phyloP scores from a whole-genome alignment of 2,888 invertebrate genomes.

The Cerceris ruficornis region DNA sequence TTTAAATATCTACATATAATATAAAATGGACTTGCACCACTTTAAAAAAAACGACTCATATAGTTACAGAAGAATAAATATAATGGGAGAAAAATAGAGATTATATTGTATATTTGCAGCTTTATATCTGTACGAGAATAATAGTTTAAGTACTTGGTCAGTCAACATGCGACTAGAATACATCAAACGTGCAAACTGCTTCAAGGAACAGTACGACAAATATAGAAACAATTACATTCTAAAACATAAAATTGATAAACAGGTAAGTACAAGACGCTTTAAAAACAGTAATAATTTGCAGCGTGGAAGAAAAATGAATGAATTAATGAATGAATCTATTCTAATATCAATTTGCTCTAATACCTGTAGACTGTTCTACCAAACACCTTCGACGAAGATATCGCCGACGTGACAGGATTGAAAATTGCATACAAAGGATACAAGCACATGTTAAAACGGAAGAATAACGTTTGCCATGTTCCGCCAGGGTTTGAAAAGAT shows the following conservation, averaged over 20 bases:
- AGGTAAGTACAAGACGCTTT: not conserved
- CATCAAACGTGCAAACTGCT: not conserved
- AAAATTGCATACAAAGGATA: not conserved
- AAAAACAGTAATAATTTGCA: not conserved
- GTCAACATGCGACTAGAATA: not conserved
- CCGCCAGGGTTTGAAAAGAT: not conserved
- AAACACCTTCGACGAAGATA: not conserved
- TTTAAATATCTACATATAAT: too few species aligned
- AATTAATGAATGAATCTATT: not conserved
- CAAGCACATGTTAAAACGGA: not conserved
- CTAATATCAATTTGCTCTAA: too few species aligned
- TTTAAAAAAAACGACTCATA: too few species aligned
- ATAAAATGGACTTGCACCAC: too few species aligned
- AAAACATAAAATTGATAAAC: not conserved
- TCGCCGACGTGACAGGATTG: not conserved
- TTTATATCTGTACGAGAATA: not conserved
- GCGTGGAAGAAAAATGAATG: not conserved
- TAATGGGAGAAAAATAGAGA: not conserved
- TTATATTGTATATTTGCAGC: not conserved
- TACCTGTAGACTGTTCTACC: not conserved
- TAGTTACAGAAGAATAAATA: too few species aligned
- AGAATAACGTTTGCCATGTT: not conserved
- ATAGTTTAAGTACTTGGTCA: not conserved
- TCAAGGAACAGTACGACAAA: not conserved
- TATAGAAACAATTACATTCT: not conserved